Conservation (phyloP, 2,888 invertebrate genomes). For the Zaprionus lineosus region DNA sequence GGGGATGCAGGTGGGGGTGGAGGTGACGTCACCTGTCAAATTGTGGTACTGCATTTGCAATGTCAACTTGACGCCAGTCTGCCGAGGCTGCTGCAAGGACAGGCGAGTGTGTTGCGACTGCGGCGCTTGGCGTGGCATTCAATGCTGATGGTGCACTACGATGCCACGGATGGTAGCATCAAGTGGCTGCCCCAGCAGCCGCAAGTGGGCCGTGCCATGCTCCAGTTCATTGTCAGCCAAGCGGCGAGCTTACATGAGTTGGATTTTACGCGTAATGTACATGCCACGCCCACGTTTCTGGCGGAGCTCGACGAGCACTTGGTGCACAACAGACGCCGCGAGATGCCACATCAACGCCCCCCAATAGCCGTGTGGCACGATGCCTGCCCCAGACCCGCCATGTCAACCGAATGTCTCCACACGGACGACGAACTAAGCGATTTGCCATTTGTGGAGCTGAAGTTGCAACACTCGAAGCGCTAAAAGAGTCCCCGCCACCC, state of each 20-base stretch:
- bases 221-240: constrained; percentile 55
- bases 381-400: constrained; percentile 33
- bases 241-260: constrained; percentile 54
- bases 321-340: neutral
- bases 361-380: constrained; percentile 49
- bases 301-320: constrained; percentile 40
- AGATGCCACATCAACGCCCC: neutral
- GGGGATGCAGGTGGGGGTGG: too few species aligned
- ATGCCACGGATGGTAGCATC: constrained; percentile 56
- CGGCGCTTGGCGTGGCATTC: constrained; percentile 63
- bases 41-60: constrained; percentile 64
- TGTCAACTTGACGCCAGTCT: constrained; percentile 61
- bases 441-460: constrained; percentile 59
- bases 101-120: constrained; percentile 39
- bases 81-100: constrained; percentile 33
- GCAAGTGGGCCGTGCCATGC: constrained; percentile 49
- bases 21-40: constrained; percentile 30
- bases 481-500: too few species aligned
- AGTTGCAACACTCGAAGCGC: constrained; percentile 53
- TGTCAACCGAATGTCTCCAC: constrained; percentile 17
- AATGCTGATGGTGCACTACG: constrained; percentile 56
- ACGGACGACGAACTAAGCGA: constrained; percentile 28
- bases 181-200: constrained; percentile 65
- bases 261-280: constrained; percentile 66
- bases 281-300: constrained; percentile 64